phyloP scores from a whole-genome alignment of 2,113 vertebrate genomes.

The Montifringilla adamsi region DNA sequence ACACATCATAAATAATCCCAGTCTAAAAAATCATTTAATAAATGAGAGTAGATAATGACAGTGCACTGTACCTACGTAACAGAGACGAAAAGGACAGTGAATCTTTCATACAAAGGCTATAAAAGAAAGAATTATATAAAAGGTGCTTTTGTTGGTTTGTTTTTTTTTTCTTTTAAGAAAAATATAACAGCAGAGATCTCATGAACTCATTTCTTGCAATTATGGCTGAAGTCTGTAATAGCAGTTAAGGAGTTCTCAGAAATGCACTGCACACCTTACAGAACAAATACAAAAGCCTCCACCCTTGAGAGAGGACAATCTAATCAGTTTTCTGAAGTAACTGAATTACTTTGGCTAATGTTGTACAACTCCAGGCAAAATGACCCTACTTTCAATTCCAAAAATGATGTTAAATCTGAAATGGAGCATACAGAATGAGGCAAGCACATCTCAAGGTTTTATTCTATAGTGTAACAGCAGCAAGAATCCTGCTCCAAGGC shows the following conservation, averaged over 20 bases:
- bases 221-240: neutral
- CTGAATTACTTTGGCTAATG: slow-evolving; percentile 44
- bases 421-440: slow-evolving; percentile 18
- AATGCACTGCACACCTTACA: slow-evolving; percentile 39
- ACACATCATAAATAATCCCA: neutral
- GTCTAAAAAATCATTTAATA: neutral
- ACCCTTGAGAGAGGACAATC: slow-evolving; percentile 56
- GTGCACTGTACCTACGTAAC: neutral
- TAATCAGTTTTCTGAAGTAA: slow-evolving; percentile 59
- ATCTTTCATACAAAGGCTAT: neutral
- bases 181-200: neutral
- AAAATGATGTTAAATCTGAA: slow-evolving; percentile 47
- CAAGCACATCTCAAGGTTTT: slow-evolving; percentile 3
- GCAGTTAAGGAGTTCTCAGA: neutral
- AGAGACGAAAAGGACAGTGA: neutral
- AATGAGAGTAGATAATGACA: neutral
- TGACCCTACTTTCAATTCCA: slow-evolving; percentile 51
- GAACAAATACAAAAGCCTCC: slow-evolving; percentile 43
- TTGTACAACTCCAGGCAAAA: slow-evolving; percentile 60
- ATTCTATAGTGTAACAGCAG: neutral
- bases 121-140: neutral
- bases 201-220: neutral
- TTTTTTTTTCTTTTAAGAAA: neutral
- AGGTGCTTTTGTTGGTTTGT: neutral
- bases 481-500: neutral